A percentile compares a stretch with the other conserved stretches of the same genome.
Conservation (phyloP, 2,888 invertebrate genomes). For the Hipparchia semele region DNA sequence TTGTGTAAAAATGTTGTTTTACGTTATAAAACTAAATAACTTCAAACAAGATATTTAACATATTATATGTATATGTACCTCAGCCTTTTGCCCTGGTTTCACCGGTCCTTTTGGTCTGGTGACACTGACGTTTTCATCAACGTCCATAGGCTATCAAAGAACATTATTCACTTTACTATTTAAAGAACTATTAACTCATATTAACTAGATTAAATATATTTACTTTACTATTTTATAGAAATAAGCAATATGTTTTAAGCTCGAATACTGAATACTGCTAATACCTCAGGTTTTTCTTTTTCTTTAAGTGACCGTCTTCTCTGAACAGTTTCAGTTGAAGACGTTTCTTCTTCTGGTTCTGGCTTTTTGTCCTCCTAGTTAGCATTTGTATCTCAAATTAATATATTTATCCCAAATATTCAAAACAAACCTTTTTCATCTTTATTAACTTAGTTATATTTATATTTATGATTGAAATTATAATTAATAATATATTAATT, state of each 20-base stretch:
- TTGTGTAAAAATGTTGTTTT: not conserved
- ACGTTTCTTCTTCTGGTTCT: conserved; percentile 44
- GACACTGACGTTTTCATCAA: conserved; percentile 49
- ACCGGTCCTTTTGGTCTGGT: conserved; percentile 8
- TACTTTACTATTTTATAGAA: no score
- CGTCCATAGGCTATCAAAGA: conserved; percentile 57
- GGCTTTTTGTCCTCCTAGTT: conserved; percentile 48
- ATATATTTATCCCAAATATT: not conserved
- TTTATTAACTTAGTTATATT: not conserved
- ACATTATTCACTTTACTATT: conserved; percentile 38
- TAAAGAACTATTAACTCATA: not conserved
- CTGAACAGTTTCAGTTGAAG: conserved; percentile 65
- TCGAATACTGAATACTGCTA: no score
- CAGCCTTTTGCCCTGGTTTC: conserved; percentile 25
- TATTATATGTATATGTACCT: conserved; percentile 24
- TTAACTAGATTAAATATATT: no score
- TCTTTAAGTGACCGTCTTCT: conserved; percentile 74
- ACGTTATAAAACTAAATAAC: not conserved
- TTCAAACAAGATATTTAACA: not conserved
- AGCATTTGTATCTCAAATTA: conserved; percentile 11
- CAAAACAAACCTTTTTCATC: not conserved
- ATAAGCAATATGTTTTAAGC: no score
- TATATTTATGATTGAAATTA: not conserved
- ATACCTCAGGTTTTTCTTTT: conserved; percentile 59
- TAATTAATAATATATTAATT: no score